Base-by-base conservation (phyloP, 2,113 vertebrate species). In the Accipiter cooperii region DNA sequence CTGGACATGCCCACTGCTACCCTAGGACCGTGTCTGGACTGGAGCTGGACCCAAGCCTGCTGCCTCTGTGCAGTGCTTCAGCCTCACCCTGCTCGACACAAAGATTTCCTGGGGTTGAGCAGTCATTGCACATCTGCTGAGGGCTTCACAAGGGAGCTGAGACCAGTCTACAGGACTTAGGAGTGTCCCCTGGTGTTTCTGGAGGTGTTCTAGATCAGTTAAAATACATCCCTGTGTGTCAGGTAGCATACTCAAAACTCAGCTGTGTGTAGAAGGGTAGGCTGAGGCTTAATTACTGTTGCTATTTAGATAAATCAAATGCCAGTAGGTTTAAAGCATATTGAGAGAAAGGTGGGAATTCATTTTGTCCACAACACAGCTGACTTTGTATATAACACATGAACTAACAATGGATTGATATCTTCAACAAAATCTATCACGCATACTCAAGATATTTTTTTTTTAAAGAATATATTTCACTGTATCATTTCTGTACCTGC, bases 1-100 rank as follows among this genome's bases (percentile, higher is more conserved):
- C 21, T 29, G 54, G 12, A 19, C 1, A 0, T 57, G 51, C 46
- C 33, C 16, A 2, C 17, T 42, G 33, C 55, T 36, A 0, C 66
- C 26, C 33, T 14, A 28, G 36, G 51, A 28, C 4, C 0, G 0
- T 6, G 13, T 9, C 68, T 3, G 16, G 14, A 2, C 26, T 38
- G 38, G 36, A 13, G 70, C 58, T 74, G 68, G 18, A 13, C 2
- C 10, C 33, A 24, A 44, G 17, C 26, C 28, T 82, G 12, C 9
- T n/a, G 25, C 3, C 46, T 13, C 55, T 31, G 25, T 11, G 29
- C 6, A 1, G 6, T 16, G n/a, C 58, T 86, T 13, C 80, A 54
- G 42, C 49, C 44, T 31, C 57, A 8, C 17, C 5, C 11, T 7
- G 17, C 36, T 34, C 58, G 10, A 0, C 26, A 55, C 13, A 17